Percentiles rank a stretch among this genome's conserved stretches.
Evolutionary conservation across 2,113 vertebrate species (phyloP).

Genomic region (Pelobates fuscus): DNA sequence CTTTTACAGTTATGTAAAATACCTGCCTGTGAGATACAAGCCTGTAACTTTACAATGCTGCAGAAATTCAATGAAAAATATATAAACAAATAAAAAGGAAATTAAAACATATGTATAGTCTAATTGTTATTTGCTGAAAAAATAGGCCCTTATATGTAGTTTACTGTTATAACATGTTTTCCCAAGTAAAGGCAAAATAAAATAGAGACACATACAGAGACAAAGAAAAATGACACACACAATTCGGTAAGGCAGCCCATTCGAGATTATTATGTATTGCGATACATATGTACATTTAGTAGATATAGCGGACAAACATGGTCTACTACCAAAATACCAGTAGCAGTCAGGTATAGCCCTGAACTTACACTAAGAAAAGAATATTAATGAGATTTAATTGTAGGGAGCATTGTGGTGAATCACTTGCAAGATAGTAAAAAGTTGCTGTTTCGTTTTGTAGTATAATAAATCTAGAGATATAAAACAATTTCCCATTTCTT

Average conservation of each 20-base stretch:
- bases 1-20: too few species aligned
- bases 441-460: neutral
- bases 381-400: neutral
- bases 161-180: too few species aligned
- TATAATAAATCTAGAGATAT: neutral
- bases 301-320: neutral
- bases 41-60: too few species aligned
- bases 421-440: neutral
- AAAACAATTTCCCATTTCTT: conserved; percentile 39
- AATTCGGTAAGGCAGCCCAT: neutral
- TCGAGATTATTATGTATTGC: neutral
- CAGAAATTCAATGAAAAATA: too few species aligned
- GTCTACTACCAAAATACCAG: neutral
- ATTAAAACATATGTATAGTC: too few species aligned
- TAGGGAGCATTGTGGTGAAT: too few species aligned
- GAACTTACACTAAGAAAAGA: neutral
- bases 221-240: neutral
- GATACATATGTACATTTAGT: neutral
- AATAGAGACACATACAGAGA: neutral
- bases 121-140: too few species aligned
- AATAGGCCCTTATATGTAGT: too few species aligned
- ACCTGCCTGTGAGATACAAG: too few species aligned
- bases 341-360: neutral
- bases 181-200: neutral
- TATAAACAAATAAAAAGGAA: too few species aligned